Evolutionary conservation across 2,797 vertebrate genomes (phyloP), one percentile per base, ranked within the genome.

Genomic region (Lycodopsis pacificus): DNA sequence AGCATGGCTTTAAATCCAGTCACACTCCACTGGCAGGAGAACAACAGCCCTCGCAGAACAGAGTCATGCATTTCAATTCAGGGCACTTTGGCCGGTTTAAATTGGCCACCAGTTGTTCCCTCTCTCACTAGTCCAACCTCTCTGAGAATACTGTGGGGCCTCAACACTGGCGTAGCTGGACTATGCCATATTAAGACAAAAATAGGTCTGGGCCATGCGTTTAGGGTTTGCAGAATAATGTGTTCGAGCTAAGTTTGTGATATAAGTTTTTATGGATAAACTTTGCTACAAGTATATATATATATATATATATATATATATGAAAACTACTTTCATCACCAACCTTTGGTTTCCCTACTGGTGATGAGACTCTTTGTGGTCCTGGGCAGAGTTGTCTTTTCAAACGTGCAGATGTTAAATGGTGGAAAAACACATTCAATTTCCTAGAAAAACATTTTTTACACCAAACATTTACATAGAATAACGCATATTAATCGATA

Each of bases 1-100:
- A 78, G 77, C 75, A 79, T 59, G 25, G 65, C 80, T 87, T 91
- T 89, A 86, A 93, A 88, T 82, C 81, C 79, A 7, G 90, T 88
- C 88, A 90, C 86, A 82, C 79, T 88, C 79, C 80, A 78, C 64
- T 79, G 81, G 74, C 51, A 57, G 51, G 71, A 70, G 81, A 79
- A 73, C 79, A 76, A 80, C 87, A 85, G 59, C 12, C 46, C 67
- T 82, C 40, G 58, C 71, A 77, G 80, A 75, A 27, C 72, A 73
- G 61, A 76, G 63, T 75, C 67, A 53, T 65, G 83, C 64, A 83
- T 93, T 92, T 91, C 71, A 82, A 86, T 84, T 85, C 61, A 65
- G 76, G 73, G 58, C 62, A 49, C 81, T 82, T 77, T 73, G 72
- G 62, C 27, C 44, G 2, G n/a, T 69, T 76, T 58, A 76, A 84